Conservation (phyloP, 2,113 vertebrate genomes). For the Phaethon lepturus region DNA sequence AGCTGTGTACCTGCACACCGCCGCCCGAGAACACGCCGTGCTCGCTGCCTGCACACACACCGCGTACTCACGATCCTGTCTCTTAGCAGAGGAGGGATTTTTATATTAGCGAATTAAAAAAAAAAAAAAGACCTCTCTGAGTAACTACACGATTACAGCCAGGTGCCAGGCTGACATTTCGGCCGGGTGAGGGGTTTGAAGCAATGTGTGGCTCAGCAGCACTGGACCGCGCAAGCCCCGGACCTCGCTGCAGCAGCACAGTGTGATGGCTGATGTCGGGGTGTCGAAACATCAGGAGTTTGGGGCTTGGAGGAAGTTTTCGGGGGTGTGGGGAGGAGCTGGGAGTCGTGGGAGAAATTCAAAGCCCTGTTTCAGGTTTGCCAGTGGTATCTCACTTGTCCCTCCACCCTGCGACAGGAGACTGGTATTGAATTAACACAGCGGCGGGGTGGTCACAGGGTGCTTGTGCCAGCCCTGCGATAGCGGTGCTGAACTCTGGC, state of each 20-base stretch:
- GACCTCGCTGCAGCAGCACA: background rate
- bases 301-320: background rate
- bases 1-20: background rate
- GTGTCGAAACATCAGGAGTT: background rate
- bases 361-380: background rate
- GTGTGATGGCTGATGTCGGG: background rate
- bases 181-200: background rate
- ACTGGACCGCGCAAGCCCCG: background rate
- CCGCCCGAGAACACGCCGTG: conserved; percentile 9
- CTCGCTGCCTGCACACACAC: background rate
- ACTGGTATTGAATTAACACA: background rate
- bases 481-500: rapidly evolving
- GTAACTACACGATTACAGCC: background rate
- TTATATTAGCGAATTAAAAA: background rate
- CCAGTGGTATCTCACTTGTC: background rate
- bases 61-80: background rate
- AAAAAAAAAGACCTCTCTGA: background rate
- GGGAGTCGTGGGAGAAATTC: background rate
- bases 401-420: background rate
- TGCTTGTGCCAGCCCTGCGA: background rate
- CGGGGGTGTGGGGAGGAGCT: background rate
- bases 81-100: background rate
- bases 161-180: background rate
- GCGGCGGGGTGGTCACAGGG: background rate
- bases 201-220: rapidly evolving